phyloP scores from a whole-genome alignment of 2,797 vertebrate species.

The Betta splendens region DNA sequence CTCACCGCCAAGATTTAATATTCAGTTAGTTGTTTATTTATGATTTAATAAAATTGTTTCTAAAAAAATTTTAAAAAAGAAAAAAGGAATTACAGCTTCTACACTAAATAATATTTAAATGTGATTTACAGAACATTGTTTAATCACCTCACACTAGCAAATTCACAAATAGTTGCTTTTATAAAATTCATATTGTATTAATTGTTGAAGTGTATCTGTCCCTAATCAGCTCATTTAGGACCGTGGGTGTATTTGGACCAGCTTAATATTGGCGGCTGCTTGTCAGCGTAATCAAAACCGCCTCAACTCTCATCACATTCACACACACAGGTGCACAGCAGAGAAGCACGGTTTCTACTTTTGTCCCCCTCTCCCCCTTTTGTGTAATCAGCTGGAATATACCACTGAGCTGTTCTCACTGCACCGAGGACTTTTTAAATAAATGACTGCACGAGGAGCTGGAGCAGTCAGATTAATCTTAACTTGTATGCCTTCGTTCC shows the following conservation, averaged over 20 bases:
- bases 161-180: neutral
- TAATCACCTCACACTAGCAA: neutral
- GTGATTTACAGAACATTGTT: neutral
- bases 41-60: too few species aligned
- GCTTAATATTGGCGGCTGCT: neutral
- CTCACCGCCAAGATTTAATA: too few species aligned
- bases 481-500: constrained; percentile 51
- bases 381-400: constrained; percentile 16
- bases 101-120: neutral
- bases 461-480: constrained; percentile 53
- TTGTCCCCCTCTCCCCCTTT: neutral
- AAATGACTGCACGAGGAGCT: constrained; percentile 58
- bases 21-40: too few species aligned
- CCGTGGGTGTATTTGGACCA: neutral
- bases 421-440: constrained; percentile 31
- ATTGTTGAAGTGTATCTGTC: too few species aligned
- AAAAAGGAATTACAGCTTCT: fast-evolving
- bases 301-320: neutral
- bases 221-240: neutral
- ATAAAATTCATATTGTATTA: too few species aligned
- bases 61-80: too few species aligned
- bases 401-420: neutral
- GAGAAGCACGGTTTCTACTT: neutral
- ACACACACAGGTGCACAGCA: neutral
- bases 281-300: neutral